Base-by-base conservation (phyloP, 2,888 invertebrate genomes). In the Eueremaeus valkanovi region DNA sequence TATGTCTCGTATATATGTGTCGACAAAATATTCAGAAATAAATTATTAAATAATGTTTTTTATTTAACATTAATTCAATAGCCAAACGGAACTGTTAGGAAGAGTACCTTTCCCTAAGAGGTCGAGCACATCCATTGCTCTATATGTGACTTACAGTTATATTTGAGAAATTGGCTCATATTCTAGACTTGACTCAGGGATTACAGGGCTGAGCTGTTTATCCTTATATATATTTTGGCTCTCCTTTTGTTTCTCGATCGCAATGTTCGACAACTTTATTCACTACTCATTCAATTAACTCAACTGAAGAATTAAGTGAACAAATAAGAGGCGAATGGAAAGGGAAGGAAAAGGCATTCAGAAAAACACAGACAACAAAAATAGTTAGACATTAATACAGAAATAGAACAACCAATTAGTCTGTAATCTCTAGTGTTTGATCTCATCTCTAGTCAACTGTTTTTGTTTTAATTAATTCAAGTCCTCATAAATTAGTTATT, bases 241-340 rank as follows among this genome's bases (percentile, higher is more conserved):
- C 24, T 27, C 24, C 49, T 49, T 18, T 21, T n/a, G n/a, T 1
- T 49, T 16, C n/a, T 8, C 3, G 49, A 55, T 0, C 2, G 24
- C 3, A 27, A 21, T 27, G 55, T 5, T 24, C 58, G 29, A 58
- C 58, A 58, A 31, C 58, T 58, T 29, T 24, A 31, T 29, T 58
- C 58, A 29, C 13, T 55, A 29, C 29, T 58, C 58, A 58, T 58
- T 58, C 58, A 58, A 58, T 58, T 58, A 58, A 58, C 58, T 58
- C 29, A 58, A 58, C 58, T 58, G 8, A 24, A 31, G 58, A 58
- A 58, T 58, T 58, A 58, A 58, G 24, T 58, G 24, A 58, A 29
- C 29, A 58, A 58, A 58, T 58, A 58, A 58, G 58, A 58, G 18
- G 13, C 31, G 31, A 58, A 58, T 58, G 31, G n/a, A 58, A 58